A percentile compares a stretch with the other conserved stretches of the same genome.
Conservation (phyloP, 2,888 invertebrate genomes). For the Melinopterus prodromus region DNA sequence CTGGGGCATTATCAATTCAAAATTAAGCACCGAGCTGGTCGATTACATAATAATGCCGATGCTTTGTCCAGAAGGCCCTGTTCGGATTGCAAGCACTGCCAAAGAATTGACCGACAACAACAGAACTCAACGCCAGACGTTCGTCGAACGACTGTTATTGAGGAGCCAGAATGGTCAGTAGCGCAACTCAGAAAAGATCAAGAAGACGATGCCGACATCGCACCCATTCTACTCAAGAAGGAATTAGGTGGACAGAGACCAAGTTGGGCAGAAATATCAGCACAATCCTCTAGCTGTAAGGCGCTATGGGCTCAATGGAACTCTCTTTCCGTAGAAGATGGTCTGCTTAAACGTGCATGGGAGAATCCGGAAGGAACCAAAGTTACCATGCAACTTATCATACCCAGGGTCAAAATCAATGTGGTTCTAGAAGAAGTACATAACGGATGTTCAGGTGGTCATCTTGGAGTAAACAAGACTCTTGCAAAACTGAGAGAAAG, state of each 20-base stretch:
- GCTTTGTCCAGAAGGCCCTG: background rate
- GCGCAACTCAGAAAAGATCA: no score
- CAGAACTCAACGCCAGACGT: no score
- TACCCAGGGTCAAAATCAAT: background rate
- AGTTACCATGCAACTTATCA: background rate
- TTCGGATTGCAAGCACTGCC: background rate
- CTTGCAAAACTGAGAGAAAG: slow-evolving; percentile 32
- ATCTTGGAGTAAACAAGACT: slow-evolving; percentile 48
- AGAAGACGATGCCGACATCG: no score
- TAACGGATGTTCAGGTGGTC: slow-evolving; percentile 40
- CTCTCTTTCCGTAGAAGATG: slow-evolving; percentile 36
- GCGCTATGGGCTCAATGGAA: slow-evolving; percentile 42
- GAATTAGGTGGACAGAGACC: background rate
- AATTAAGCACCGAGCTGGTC: slow-evolving; percentile 41
- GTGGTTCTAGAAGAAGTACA: slow-evolving; percentile 9
- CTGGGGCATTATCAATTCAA: slow-evolving; percentile 44
- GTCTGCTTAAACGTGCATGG: slow-evolving; percentile 35
- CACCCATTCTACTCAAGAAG: no score
- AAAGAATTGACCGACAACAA: no score
- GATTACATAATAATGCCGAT: slow-evolving; percentile 14
- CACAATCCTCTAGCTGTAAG: slow-evolving; percentile 25
- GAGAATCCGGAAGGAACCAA: slow-evolving; percentile 32
- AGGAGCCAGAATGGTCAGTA: no score
- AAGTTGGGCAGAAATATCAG: slow-evolving; percentile 36
- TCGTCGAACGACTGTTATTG: no score